phyloP scores from a whole-genome alignment of 1,140 invertebrate species.

The Ceratosolen solmsi region DNA sequence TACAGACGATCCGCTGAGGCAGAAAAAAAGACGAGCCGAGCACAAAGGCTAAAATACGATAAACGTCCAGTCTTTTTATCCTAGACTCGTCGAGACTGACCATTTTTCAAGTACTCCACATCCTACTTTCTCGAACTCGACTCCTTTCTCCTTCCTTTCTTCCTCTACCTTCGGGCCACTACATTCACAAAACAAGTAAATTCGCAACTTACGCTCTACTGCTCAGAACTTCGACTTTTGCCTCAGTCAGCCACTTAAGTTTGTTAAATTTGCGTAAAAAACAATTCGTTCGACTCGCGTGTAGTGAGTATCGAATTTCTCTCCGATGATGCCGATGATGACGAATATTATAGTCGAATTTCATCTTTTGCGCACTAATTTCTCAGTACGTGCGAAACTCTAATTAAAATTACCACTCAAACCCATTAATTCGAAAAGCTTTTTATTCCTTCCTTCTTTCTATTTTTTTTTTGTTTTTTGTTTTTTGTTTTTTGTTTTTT shows the following conservation, averaged over 20 bases:
- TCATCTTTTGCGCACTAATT: too few species aligned
- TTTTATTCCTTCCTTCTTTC: not conserved
- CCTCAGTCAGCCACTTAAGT: not conserved
- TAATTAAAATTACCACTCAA: too few species aligned
- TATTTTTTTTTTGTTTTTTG: too few species aligned
- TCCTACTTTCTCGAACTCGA: not conserved
- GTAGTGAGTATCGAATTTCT: too few species aligned
- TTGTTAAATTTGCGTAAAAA: conserved; percentile 8
- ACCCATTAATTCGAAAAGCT: too few species aligned
- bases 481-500: too few species aligned
- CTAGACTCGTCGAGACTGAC: not conserved
- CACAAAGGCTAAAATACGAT: conserved; percentile 21
- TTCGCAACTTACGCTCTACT: not conserved
- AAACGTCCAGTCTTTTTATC: conserved; percentile 26
- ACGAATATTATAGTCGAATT: too few species aligned
- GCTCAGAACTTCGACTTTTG: not conserved
- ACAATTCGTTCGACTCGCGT: conserved; percentile 9
- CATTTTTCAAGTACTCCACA: conserved; percentile 27
- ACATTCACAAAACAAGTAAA: not conserved
- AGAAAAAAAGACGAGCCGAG: not conserved
- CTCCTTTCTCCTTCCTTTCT: not conserved
- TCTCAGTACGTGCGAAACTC: too few species aligned
- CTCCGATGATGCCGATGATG: too few species aligned
- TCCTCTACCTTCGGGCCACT: not conserved
- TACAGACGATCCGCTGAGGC: not conserved